Base-by-base conservation (phyloP, 2,113 vertebrate species). In the Salvator merianae region DNA sequence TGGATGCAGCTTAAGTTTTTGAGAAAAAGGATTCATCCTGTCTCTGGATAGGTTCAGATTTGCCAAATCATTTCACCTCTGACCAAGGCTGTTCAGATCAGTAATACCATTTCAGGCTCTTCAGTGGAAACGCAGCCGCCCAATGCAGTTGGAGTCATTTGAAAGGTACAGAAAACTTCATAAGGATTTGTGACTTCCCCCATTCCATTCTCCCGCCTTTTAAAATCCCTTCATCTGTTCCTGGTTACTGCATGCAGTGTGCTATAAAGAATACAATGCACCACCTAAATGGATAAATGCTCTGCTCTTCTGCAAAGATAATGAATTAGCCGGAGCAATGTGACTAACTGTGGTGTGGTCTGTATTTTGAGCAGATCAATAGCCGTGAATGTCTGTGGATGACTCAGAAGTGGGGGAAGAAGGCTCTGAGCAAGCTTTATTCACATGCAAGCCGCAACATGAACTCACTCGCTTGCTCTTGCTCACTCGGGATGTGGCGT, bases 391-490 rank as follows among this genome's bases (percentile, higher is more conserved):
- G 83, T 90, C 88, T 90, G 86, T 38, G 32, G 7, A 84, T 93
- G 93, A 94, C 90, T 92, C 89, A 91, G 85, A 90, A 73, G 65
- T 20, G 40, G 89, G 84, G n/a, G 40, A 50, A 66, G n/a, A 3
- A 6, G 32, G 7, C 18, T 87, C 62, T 85, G 79, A 86, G 80
- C 53, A 81, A 87, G 55, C 71, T 36, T 47, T 88, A 84, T 88
- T 89, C 0, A 0, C 47, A 76, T 62, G 65, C 87, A 85, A 86
- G 92, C 88, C 0, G 0, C 38, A 74, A 74, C 90, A 88, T 0
- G 92, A 84, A 62, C 28, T 50, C 71, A 13, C 43, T 62, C 47
- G 85, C 88, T 82, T 71, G 66, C 77, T 86, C 74, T 88, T 91
- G 89, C 80, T 92, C 90, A 90, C 26, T 30, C 69, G 87, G 75